Base-by-base conservation (phyloP, 1,140 invertebrate genomes). In the Reticulitermes speratus region DNA sequence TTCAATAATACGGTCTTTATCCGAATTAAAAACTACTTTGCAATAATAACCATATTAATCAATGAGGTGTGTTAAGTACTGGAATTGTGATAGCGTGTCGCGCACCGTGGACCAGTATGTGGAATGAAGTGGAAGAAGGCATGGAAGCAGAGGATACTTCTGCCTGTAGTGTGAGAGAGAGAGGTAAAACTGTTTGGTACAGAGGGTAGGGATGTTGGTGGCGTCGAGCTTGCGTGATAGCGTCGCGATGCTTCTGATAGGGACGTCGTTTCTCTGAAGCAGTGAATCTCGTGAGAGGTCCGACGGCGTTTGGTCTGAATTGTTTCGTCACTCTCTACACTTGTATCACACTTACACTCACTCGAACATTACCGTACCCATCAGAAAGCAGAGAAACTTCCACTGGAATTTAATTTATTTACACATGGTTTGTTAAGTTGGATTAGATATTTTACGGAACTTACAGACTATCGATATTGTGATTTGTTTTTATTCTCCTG, bases 171-270 rank as follows among this genome's bases (percentile, higher is more conserved):
- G n/a, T 5, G 65, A 75, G 25, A 14, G 65, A 52, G 65, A 75
- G 65, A 30, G 65, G 38, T 38, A 38, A 38, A 75, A 14, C 7
- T 75, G 65, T 75, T 75, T 75, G 65, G 65, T 75, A 75, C 65
- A 75, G 65, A 75, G 65, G 14, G 52, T 55, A 75, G 65, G 65
- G 65, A 75, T 75, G 65, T 75, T 75, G 59, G 65, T 30, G n/a
- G 65, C 65, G 65, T 30, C 65, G 65, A 75, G 65, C 65, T 30
- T 75, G 65, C 65, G 65, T 75, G 65, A 30, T 75, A 75, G 65
- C 65, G 65, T 75, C 65, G 65, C 65, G 65, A 75, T 30, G 65
- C 25, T 30, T 75, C 65, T 55, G 52, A 12, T 75, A 75, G 65
- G 65, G 25, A 75, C n/a, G 25, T n/a, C 25, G 65, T 75, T n/a